phyloP scores from a whole-genome alignment of 2,797 vertebrate genomes.

The Takifugu rubripes region DNA sequence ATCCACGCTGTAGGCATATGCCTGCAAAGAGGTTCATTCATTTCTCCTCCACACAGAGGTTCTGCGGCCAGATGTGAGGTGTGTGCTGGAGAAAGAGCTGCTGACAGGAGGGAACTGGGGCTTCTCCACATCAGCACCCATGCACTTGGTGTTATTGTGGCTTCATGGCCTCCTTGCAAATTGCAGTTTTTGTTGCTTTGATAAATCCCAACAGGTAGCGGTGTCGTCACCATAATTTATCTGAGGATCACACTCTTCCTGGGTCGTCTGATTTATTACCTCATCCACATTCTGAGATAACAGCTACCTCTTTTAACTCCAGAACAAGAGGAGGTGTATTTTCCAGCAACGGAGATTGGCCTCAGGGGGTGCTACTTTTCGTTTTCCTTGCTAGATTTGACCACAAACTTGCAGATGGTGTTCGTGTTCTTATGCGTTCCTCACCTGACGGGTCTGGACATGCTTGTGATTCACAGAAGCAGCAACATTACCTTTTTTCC shows the following conservation, averaged over 20 bases:
- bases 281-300: constrained; percentile 6
- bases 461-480: constrained; percentile 41
- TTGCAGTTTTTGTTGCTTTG: constrained; percentile 1
- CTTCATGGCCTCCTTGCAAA: constrained; percentile 4
- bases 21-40: too few species aligned
- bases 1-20: not conserved
- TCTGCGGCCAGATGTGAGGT: too few species aligned
- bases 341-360: constrained; percentile 20
- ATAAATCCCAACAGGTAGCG: not conserved
- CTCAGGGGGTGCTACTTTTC: constrained; percentile 17
- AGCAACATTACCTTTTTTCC: constrained; percentile 32
- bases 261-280: constrained; percentile 21
- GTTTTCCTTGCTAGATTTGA: constrained; percentile 21
- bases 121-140: not conserved
- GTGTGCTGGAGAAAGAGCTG: not conserved
- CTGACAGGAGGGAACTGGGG: not conserved
- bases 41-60: too few species aligned
- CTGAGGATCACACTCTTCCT: constrained; percentile 7
- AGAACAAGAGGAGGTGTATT: constrained; percentile 15
- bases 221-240: not conserved
- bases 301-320: constrained; percentile 14
- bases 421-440: constrained; percentile 34
- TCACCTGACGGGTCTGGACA: constrained; percentile 48
- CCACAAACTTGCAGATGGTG: constrained; percentile 44
- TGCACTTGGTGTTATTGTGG: not conserved